Conservation (phyloP, 2,888 invertebrate genomes). For the Eudasyphora cyanicolor region DNA sequence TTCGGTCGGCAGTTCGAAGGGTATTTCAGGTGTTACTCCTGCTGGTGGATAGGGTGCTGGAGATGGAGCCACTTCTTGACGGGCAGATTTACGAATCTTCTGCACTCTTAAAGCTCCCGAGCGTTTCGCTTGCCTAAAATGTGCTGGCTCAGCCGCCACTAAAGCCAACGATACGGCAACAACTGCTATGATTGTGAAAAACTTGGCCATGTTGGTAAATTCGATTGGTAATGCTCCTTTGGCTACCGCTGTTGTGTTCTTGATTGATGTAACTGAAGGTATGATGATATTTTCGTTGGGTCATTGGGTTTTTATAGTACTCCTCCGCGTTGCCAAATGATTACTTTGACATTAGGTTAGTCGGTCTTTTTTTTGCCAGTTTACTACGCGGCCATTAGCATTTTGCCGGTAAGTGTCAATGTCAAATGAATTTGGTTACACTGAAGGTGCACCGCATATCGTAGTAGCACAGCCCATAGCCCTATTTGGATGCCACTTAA, state of each 20-base stretch:
- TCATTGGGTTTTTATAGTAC: slow-evolving; percentile 54
- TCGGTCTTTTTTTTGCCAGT: slow-evolving; percentile 9
- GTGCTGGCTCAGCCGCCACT: slow-evolving; percentile 67
- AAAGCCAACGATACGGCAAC: slow-evolving; percentile 67
- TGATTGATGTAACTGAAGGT: slow-evolving; percentile 47
- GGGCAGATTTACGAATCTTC: slow-evolving; percentile 67
- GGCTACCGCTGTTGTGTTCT: slow-evolving; percentile 40
- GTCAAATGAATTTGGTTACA: slow-evolving; percentile 62
- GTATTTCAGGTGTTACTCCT: slow-evolving; percentile 73
- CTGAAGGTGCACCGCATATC: slow-evolving; percentile 13
- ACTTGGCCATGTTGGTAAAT: slow-evolving; percentile 69
- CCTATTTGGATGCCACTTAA: slow-evolving; percentile 50
- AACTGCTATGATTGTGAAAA: slow-evolving; percentile 65
- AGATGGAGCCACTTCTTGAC: slow-evolving; percentile 70
- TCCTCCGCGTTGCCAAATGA: slow-evolving; percentile 37
- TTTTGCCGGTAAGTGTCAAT: slow-evolving; percentile 55
- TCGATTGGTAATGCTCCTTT: slow-evolving; percentile 2
- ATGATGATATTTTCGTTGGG: slow-evolving; percentile 48
- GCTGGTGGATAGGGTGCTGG: slow-evolving; percentile 73
- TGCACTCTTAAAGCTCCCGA: slow-evolving; percentile 28
- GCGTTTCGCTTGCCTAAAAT: slow-evolving; percentile 62
- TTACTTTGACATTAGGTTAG: slow-evolving; percentile 55
- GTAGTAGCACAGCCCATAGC: slow-evolving; percentile 36
- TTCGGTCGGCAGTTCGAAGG: slow-evolving; percentile 74
- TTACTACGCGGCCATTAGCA: slow-evolving; percentile 13